A percentile compares a stretch with the other conserved stretches of the same genome.
phyloP scores from a whole-genome alignment of 1,140 invertebrate species.

The Bombus sylvicola region DNA sequence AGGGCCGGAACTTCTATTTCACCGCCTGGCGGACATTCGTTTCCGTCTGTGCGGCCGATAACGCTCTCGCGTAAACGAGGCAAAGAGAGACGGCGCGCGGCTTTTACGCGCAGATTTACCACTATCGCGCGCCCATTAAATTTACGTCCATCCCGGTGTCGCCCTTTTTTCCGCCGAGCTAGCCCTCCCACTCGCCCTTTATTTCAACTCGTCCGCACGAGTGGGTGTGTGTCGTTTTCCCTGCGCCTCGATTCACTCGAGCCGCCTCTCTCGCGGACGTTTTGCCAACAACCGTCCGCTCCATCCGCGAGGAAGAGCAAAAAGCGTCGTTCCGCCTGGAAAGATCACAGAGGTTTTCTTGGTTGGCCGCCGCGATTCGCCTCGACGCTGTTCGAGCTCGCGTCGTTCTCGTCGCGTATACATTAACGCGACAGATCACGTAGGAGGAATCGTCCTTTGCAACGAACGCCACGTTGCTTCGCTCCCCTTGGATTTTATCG shows the following conservation, averaged over 20 bases:
- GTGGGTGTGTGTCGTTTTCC: conserved; percentile 1
- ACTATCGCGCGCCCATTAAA: neutral
- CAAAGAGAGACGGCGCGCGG: neutral
- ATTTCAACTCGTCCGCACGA: neutral
- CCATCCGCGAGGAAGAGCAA: neutral
- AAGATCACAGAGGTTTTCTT: neutral
- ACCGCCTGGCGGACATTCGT: neutral
- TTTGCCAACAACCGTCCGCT: neutral
- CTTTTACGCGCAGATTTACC: conserved; percentile 14
- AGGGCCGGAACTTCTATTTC: neutral
- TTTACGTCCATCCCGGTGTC: neutral
- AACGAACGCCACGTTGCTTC: no score
- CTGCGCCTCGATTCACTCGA: neutral
- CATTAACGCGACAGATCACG: neutral
- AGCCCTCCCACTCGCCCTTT: conserved; percentile 16
- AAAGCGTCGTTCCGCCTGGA: neutral
- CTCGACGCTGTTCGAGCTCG: neutral
- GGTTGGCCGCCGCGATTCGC: neutral
- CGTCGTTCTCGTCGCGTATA: neutral
- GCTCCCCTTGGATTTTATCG: neutral
- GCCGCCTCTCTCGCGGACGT: neutral
- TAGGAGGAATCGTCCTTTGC: neutral
- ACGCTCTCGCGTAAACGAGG: neutral
- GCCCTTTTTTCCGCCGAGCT: neutral
- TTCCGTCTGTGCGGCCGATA: neutral